A percentile compares a stretch with the other conserved stretches of the same genome.
These are phyloP conservation scores for Petrosia ficiformis DNA, from an alignment of 37 sponge, comb jelly and placozoan species.

Conservation along the genomic window DNA sequence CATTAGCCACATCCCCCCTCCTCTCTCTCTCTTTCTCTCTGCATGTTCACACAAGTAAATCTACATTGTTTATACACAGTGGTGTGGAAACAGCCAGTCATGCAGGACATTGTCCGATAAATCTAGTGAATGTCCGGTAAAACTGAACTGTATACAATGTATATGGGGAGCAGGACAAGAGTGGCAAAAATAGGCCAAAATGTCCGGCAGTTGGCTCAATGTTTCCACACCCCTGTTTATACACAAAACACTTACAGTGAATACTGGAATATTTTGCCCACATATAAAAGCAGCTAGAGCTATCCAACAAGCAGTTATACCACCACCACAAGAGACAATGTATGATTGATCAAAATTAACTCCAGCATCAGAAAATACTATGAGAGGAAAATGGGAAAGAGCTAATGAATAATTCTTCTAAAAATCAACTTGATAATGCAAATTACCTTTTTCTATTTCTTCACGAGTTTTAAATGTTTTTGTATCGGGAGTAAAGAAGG, in stretches of 20 bases:
- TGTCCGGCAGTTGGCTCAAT: too few relatives aligned
- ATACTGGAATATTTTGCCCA: neutral
- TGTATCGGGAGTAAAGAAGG: conserved; percentile 38
- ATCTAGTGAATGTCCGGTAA: too few relatives aligned
- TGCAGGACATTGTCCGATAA: too few relatives aligned
- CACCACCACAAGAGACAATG: conserved; percentile 57
- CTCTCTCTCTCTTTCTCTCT: too few relatives aligned
- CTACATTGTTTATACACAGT: too few relatives aligned
- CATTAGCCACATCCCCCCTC: too few relatives aligned
- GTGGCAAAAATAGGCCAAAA: too few relatives aligned
- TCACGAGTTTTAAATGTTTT: conserved; percentile 50
- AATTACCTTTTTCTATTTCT: conserved; percentile 52
- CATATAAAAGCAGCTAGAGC: conserved; percentile 26
- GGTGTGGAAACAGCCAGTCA: too few relatives aligned
- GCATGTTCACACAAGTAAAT: too few relatives aligned
- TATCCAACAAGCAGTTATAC: conserved; percentile 50
- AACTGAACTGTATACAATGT: too few relatives aligned
- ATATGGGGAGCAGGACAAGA: too few relatives aligned
- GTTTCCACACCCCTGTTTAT: too few relatives aligned
- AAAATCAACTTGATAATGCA: conserved; percentile 9
- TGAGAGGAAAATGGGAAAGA: conserved; percentile 24
- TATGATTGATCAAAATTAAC: conserved; percentile 22
- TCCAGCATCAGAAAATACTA: conserved; percentile 31
- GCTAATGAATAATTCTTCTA: conserved; percentile 11
- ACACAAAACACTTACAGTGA: neutral